Evolutionary conservation across 2,797 vertebrate genomes (phyloP), one percentile per base, ranked within the genome.

Genomic region (Betta splendens): DNA sequence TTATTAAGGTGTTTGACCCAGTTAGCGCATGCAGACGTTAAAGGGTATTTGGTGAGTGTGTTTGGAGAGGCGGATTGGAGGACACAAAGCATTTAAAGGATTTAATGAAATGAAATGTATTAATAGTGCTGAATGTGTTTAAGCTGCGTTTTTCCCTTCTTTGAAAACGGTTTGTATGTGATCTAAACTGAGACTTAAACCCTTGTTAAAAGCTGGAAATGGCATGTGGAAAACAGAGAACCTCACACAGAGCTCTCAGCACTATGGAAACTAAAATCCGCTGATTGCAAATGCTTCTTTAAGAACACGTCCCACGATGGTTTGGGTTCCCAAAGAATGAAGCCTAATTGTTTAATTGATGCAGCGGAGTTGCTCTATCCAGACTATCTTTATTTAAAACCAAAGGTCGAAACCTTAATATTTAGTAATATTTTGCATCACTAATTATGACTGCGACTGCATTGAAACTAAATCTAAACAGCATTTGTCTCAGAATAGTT

Each of bases 1-100:
- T 87, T 85, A 85, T 83, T 74, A 79, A 83, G 85, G 85, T 80
- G 64, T 77, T 61, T 86, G 86, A 88, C 83, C 87, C 83, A 87
- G 64, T 86, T 86, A 67, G 65, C 43, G 13, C 60, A 44, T 15
- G 37, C 47, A 60, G 35, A 40, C 53, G 56, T 67, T 79, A 63
- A 33, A 45, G 16, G 13, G 47, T 43, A 47, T 49, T 56, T 64
- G 57, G 61, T 69, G 76, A 46, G 65, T 57, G 42, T 56, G 52
- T 56, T 45, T 45, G 40, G 44, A 64, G 38, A 38, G 69, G 63
- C 26, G 45, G 62, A 61, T 67, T 13, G 33, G 13, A 25, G n/a
- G 25, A 18, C 25, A 16, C 2, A 9, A 61, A 38, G 1, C 13
- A 32, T n/a, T n/a, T n/a, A 3, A 38, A 18, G 15, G 65, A 65